Percentiles rank a stretch among this genome's conserved stretches.
phyloP scores from a whole-genome alignment of 2,797 vertebrate species.

The Margarornis squamiger region DNA sequence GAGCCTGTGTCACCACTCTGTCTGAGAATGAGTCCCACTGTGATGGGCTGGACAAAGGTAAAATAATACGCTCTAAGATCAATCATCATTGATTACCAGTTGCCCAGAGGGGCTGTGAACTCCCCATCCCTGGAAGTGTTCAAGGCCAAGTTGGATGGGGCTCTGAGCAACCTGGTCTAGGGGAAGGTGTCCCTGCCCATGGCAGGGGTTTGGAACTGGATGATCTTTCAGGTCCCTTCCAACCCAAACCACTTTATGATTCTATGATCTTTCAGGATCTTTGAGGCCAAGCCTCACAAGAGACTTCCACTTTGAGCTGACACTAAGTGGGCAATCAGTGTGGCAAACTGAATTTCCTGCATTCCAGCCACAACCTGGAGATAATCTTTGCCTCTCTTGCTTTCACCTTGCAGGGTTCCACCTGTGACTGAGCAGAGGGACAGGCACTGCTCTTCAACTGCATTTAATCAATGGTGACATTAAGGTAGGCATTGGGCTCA shows the following conservation, averaged over 20 bases:
- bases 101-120: neutral
- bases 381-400: neutral
- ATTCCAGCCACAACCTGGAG: neutral
- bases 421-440: neutral
- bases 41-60: neutral
- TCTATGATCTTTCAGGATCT: neutral
- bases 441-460: neutral
- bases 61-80: fast-evolving
- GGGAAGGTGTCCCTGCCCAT: neutral
- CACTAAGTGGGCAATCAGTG: neutral
- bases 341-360: neutral
- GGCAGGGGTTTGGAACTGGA: neutral
- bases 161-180: neutral
- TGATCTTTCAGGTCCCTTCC: neutral
- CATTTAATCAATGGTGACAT: neutral
- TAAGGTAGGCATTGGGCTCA: neutral
- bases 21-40: neutral
- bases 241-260: neutral
- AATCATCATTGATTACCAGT: neutral
- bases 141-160: neutral
- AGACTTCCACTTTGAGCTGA: neutral
- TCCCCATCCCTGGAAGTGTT: neutral
- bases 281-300: neutral
- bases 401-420: neutral
- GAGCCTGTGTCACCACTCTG: neutral